Percentiles rank a stretch among this genome's conserved stretches.
These are phyloP conservation scores for Hydrozoanthus gracilis DNA, from an alignment of 92 coral and sea anemone species.

Conservation along the genomic window DNA sequence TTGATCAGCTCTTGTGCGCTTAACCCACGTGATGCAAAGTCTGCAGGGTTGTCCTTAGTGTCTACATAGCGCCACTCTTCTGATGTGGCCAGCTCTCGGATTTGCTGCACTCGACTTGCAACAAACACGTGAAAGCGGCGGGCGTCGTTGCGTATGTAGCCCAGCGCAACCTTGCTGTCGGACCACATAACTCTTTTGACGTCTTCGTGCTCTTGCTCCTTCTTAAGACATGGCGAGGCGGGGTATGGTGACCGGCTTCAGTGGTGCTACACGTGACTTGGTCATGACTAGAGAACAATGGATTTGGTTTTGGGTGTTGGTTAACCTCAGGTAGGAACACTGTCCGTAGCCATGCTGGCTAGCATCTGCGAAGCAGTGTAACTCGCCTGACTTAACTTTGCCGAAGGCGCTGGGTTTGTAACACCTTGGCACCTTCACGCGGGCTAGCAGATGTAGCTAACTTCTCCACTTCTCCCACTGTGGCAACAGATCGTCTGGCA, in stretches of 20 bases:
- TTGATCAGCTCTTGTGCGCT: background rate
- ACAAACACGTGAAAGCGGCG: constrained; percentile 34
- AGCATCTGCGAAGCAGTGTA: constrained; percentile 27
- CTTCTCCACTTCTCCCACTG: constrained; percentile 29
- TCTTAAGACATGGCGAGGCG: constrained; percentile 47
- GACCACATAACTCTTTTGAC: constrained; percentile 46
- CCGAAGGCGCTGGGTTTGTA: constrained; percentile 42
- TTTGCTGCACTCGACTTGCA: constrained; percentile 36
- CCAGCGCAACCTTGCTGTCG: constrained; percentile 54
- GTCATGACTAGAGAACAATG: constrained; percentile 70
- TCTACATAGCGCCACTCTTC: background rate
- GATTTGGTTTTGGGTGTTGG: constrained; percentile 32
- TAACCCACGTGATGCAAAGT: background rate
- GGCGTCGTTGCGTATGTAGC: constrained; percentile 53
- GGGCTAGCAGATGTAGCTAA: constrained; percentile 6
- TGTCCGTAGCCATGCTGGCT: constrained; percentile 29
- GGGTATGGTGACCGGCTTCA: constrained; percentile 55
- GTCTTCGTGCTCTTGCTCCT: constrained; percentile 44
- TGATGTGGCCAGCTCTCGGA: background rate
- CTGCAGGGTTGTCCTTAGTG: background rate
- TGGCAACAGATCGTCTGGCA: constrained; percentile 27
- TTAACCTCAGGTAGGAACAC: constrained; percentile 45
- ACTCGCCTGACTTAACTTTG: constrained; percentile 21
- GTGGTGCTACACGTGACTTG: constrained; percentile 66
- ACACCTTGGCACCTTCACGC: constrained; percentile 28